Percentiles rank a stretch among this genome's conserved stretches.
phyloP scores from a whole-genome alignment of 1,140 invertebrate genomes.

The Euura saliciscinereae region DNA sequence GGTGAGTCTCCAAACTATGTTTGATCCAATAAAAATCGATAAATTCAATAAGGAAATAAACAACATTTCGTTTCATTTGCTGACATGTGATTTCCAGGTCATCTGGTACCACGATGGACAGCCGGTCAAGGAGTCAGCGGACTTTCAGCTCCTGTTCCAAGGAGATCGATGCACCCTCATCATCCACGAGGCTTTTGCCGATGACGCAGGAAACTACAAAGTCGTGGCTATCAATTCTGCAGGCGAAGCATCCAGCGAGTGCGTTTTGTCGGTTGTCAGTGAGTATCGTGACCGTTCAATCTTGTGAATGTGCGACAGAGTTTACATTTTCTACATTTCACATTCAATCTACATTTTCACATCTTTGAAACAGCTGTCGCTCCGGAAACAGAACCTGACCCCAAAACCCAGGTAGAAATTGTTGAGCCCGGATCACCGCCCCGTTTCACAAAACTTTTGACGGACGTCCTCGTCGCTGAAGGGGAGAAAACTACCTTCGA shows the following conservation, averaged over 20 bases:
- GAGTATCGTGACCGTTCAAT: slow-evolving; percentile 22
- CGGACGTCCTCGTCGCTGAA: slow-evolving; percentile 70
- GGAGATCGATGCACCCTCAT: slow-evolving; percentile 81
- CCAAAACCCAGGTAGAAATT: slow-evolving; percentile 39
- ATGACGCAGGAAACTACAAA: slow-evolving; percentile 80
- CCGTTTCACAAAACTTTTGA: slow-evolving; percentile 73
- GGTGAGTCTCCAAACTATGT: slow-evolving; percentile 49
- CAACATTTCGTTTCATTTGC: too few relatives aligned
- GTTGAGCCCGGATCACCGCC: slow-evolving; percentile 60
- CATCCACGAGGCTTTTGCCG: slow-evolving; percentile 75
- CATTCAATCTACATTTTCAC: not conserved
- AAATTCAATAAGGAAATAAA: not conserved
- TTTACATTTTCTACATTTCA: not conserved
- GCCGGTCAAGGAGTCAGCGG: slow-evolving; percentile 84
- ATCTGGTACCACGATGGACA: slow-evolving; percentile 87
- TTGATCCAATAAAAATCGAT: not conserved
- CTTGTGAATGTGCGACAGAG: not conserved
- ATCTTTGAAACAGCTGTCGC: not conserved
- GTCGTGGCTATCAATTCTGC: slow-evolving; percentile 82
- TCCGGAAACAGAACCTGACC: slow-evolving; percentile 38
- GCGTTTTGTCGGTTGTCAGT: slow-evolving; percentile 66
- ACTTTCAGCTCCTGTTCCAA: slow-evolving; percentile 81
- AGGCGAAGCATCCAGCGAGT: slow-evolving; percentile 78
- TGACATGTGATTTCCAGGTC: slow-evolving; percentile 56
- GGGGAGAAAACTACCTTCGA: slow-evolving; percentile 77